These are phyloP conservation scores for Synergus japonicus DNA, from an alignment of 2,888 invertebrate genomes.

Conservation along the genomic window DNA sequence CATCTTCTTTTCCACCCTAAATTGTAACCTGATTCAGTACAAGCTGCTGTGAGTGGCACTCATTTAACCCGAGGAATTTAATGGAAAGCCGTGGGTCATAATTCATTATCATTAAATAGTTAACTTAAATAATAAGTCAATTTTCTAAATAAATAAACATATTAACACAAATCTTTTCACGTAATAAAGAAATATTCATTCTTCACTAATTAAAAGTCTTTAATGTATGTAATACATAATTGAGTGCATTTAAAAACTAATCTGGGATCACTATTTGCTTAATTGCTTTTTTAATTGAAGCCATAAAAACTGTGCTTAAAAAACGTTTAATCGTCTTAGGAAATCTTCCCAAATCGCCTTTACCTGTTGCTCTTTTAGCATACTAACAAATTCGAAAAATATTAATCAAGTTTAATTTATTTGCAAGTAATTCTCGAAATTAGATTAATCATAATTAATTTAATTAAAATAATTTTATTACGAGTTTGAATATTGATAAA, in stretches of 20 bases:
- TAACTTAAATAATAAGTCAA: background rate
- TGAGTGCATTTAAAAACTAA: background rate
- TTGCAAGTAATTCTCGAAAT: background rate
- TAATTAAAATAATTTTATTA: no score
- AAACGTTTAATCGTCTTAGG: slow-evolving; percentile 66
- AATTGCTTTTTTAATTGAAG: background rate
- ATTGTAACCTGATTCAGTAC: background rate
- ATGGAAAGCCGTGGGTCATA: no score
- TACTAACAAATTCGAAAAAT: slow-evolving; percentile 47
- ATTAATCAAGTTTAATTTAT: background rate
- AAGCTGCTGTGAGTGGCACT: background rate
- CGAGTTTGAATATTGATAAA: no score
- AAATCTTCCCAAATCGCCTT: slow-evolving; percentile 64
- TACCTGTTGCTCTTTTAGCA: slow-evolving; percentile 68
- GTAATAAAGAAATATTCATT: background rate
- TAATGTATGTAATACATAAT: background rate
- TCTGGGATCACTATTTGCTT: background rate
- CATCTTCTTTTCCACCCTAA: background rate
- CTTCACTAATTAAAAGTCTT: background rate
- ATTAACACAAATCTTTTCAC: background rate
- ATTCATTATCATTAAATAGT: background rate
- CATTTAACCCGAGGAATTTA: background rate
- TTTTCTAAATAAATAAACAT: background rate
- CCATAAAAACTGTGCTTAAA: background rate
- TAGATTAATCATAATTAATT: no score